Percentiles rank a stretch among this genome's conserved stretches.
phyloP scores from a whole-genome alignment of 1,140 invertebrate genomes.

The Amphibalanus amphitrite region DNA sequence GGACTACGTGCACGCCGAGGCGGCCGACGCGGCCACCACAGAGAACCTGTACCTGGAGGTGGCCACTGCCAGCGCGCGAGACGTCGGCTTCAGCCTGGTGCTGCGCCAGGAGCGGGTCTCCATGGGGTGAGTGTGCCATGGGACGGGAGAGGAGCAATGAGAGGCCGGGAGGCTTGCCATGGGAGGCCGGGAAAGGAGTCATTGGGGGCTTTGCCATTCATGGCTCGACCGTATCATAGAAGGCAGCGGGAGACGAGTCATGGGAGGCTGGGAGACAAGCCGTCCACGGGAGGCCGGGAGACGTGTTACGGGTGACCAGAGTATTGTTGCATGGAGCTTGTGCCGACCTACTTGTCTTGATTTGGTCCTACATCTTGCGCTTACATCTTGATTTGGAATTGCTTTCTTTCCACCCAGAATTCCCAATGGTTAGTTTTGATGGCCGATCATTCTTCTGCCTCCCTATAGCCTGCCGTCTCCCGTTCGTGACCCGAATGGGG shows the following conservation, averaged over 20 bases:
- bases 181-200: constrained; percentile 9
- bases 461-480: too few relatives aligned
- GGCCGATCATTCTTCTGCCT: neutral
- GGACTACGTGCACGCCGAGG: neutral
- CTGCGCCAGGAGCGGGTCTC: neutral
- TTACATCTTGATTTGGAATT: neutral
- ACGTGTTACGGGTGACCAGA: too few relatives aligned
- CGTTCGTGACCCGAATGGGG: too few relatives aligned
- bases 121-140: neutral
- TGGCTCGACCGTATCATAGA: constrained; percentile 35
- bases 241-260: neutral
- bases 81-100: neutral
- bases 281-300: too few relatives aligned
- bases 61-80: neutral
- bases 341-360: neutral
- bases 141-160: too few relatives aligned
- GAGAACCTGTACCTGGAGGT: neutral
- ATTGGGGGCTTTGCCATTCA: constrained; percentile 8
- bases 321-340: too few relatives aligned
- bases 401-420: neutral
- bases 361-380: neutral
- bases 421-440: neutral
- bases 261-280: too few relatives aligned
- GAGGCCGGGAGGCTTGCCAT: too few relatives aligned
- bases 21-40: neutral